Conservation (phyloP, 2,888 invertebrate genomes). For the Anagyrus pseudococci region DNA sequence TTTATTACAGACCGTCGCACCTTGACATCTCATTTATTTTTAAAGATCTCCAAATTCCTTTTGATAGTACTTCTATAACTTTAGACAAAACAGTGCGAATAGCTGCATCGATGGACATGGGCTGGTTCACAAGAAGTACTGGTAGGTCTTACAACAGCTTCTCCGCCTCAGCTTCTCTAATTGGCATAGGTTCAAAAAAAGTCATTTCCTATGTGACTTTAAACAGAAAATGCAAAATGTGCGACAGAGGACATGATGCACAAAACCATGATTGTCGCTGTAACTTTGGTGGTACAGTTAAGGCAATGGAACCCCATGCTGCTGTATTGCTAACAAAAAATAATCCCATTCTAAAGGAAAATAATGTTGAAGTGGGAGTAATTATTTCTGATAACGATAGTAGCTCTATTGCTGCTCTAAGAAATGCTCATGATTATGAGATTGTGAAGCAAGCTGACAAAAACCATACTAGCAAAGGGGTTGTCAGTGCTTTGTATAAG, state of each 20-base stretch:
- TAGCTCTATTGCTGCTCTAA: conserved; percentile 40
- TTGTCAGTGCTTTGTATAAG: conserved; percentile 38
- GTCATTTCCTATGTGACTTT: conserved; percentile 5
- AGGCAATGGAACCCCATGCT: conserved; percentile 12
- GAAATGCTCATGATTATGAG: conserved; percentile 36
- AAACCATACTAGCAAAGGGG: conserved; percentile 42
- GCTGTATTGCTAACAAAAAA: conserved; percentile 1
- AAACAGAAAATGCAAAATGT: conserved; percentile 16
- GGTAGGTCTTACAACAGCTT: conserved; percentile 14
- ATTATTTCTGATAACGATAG: conserved; percentile 43
- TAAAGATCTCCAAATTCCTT: too few species aligned
- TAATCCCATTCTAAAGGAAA: conserved; percentile 27
- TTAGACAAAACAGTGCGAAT: conserved; percentile 7
- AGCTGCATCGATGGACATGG: conserved; percentile 9
- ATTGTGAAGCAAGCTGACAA: conserved; percentile 41
- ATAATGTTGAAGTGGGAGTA: conserved; percentile 38
- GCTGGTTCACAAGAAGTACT: conserved; percentile 9
- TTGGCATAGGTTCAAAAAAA: conserved; percentile 14
- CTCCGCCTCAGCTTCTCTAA: conserved; percentile 2
- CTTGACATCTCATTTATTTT: too few species aligned
- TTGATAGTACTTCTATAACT: too few species aligned
- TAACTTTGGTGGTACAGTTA: conserved; percentile 12
- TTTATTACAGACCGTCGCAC: too few species aligned
- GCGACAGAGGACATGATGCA: conserved; percentile 3
- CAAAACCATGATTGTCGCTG: conserved; percentile 3